Evolutionary conservation across 64 coral and sea anemone genomes (phyloP), one percentile per base, ranked within the genome.

Genomic region (Stichodactyla helianthus): DNA sequence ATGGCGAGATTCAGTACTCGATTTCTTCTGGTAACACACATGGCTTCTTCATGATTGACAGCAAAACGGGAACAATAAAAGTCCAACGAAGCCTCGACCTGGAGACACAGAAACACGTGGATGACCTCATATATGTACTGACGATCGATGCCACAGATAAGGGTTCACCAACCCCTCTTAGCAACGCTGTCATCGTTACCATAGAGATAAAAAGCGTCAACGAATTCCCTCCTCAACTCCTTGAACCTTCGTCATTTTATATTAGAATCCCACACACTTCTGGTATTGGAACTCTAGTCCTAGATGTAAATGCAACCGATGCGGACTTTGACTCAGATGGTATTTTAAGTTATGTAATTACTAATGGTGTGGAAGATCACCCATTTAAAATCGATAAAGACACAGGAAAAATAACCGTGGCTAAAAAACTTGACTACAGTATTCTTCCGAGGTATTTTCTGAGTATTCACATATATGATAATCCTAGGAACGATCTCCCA

Each of bases 311-410:
- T 79, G 94, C 83, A 2, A 89, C 87, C 16, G 90, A 95, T 44
- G 59, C 81, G 52, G 94, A 95, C 82, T 95, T 87, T 86, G 94
- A 90, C 28, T 25, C 71, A 2, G 94, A 89, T n/a, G 94, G 94
- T 50, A 83, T 5, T 20, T 56, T 95, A 2, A 78, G 15, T 5
- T 95, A 92, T 54, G 14, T 67, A 6, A 87, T 95, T 57, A 27
- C 56, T 55, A 20, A 18, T 50, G 94, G 94, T 16, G 92, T 92
- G 53, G 84, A 65, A 6, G 88, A 82, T 52, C 55, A 87, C 14
- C 54, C 85, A 10, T 95, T 95, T 57, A 50, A 5, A 62, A 90
- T 95, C 9, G 88, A 95, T 55, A 53, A 83, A 19, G 78, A 86
- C 27, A 92, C 90, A 20, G 94, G 94, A 16, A 50, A 67, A 51